A percentile compares a stretch with the other conserved stretches of the same genome.
Evolutionary conservation across 2,113 vertebrate genomes (phyloP).

Genomic region (Tinamus guttatus): DNA sequence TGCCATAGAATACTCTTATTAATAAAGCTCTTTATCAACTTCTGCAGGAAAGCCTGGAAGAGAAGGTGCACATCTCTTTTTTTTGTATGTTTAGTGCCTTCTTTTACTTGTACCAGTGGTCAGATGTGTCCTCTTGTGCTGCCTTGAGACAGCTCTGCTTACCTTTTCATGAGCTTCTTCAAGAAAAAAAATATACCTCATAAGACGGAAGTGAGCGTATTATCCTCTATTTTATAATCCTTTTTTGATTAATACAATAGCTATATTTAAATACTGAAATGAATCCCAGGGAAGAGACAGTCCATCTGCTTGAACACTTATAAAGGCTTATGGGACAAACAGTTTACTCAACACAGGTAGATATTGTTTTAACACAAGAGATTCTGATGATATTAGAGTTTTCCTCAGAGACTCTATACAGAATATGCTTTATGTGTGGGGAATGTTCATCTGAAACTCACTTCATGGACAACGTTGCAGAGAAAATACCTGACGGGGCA

Average conservation of each 20-base stretch:
- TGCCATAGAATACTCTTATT: not conserved
- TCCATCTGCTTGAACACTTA: slow-evolving; percentile 14
- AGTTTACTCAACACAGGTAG: slow-evolving; percentile 14
- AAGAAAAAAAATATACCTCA: not conserved
- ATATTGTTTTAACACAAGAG: not conserved
- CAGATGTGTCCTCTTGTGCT: not conserved
- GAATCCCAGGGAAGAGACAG: slow-evolving; percentile 36
- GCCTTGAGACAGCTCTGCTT: not conserved
- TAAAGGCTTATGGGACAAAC: slow-evolving; percentile 54
- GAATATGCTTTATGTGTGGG: not conserved
- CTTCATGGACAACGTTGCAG: not conserved
- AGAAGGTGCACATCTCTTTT: not conserved
- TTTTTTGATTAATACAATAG: not conserved
- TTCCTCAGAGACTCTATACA: not conserved
- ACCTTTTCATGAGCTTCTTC: not conserved
- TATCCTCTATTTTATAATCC: not conserved
- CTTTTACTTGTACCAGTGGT: not conserved
- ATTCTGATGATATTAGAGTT: not conserved
- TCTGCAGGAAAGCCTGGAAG: not conserved
- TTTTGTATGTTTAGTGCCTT: not conserved
- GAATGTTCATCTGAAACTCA: not conserved
- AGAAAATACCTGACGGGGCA: not conserved
- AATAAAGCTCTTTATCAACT: not conserved
- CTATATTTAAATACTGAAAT: not conserved
- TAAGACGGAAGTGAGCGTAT: not conserved